Evolutionary conservation across 2,797 vertebrate genomes (phyloP), one percentile per base, ranked within the genome.

Genomic region (Ptychobarbus kaznakovi): DNA sequence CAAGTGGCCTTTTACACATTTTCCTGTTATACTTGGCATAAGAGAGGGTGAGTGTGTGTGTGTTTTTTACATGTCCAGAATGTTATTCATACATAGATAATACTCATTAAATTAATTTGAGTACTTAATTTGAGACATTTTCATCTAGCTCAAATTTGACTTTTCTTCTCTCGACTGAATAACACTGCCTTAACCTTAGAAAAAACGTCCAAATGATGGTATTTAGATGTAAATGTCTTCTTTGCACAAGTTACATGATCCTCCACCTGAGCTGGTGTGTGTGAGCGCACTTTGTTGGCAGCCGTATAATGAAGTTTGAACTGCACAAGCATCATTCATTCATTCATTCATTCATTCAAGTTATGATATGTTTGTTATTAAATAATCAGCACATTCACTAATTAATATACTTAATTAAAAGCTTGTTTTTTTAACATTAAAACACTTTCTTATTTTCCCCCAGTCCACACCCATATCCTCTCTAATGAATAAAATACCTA

Each of bases 11-110:
- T 49, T 74, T 35, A 49, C 1, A 72, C 70, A 63, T 49, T 49
- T 82, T 75, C 44, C 70, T 75, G 32, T 75, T 65, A 70, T 38
- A 75, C 35, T 76, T 76, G 22, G 8, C 13, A 73, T n/a, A 35
- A 61, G 20, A 61, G 38, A 32, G 12, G 28, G 4, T 35, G 58
- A n/a, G n/a, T n/a, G n/a, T n/a, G n/a, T n/a, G n/a, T n/a, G n/a
- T n/a, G n/a, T n/a, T n/a, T 63, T 69, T 72, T 61, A 72, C 6
- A 46, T 69, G 70, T 63, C 18, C 6, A 44, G 9, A 76, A 11
- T 68, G 32, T 28, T 25, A 65, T 65, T 58, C 22, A 42, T 35
- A 49, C 1, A 38, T 18, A n/a, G 20, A 53, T 22, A n/a, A 16
- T 32, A 18, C 3, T 8, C 32, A 38, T 69, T 38, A 63, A 22